Conservation (phyloP, 2,797 vertebrate species). For the Eulemur mongoz region DNA sequence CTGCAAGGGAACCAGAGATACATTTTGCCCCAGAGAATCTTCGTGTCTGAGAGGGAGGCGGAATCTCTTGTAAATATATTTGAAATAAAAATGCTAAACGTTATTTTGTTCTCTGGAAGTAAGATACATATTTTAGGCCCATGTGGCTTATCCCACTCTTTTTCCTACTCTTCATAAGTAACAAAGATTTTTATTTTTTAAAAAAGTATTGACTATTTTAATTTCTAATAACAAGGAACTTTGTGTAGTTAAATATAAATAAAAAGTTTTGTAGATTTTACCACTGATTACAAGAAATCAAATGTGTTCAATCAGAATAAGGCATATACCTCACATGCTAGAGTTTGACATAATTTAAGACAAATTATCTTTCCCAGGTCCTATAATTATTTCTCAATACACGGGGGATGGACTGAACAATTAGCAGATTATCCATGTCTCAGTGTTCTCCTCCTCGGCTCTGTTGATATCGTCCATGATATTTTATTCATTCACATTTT, state of each 20-base stretch:
- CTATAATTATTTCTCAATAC: background rate
- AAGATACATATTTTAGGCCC: background rate
- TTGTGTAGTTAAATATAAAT: background rate
- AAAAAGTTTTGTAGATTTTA: background rate
- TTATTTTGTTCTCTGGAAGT: background rate
- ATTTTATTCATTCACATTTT: background rate
- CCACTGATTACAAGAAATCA: background rate
- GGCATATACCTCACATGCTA: background rate
- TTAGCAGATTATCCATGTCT: background rate
- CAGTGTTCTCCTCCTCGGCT: background rate
- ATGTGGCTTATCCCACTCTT: fast-evolving
- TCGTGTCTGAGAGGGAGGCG: background rate
- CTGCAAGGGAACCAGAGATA: background rate
- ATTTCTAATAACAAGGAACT: background rate
- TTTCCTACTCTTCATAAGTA: background rate
- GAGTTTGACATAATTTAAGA: background rate
- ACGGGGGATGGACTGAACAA: background rate
- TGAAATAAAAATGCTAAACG: background rate
- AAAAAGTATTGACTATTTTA: background rate
- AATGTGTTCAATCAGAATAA: background rate
- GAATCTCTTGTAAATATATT: background rate
- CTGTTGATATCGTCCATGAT: background rate
- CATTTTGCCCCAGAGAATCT: background rate
- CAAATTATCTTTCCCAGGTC: background rate
- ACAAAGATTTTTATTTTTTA: background rate